phyloP scores from a whole-genome alignment of 2,113 vertebrate species.

The Siphamia tubifer region DNA sequence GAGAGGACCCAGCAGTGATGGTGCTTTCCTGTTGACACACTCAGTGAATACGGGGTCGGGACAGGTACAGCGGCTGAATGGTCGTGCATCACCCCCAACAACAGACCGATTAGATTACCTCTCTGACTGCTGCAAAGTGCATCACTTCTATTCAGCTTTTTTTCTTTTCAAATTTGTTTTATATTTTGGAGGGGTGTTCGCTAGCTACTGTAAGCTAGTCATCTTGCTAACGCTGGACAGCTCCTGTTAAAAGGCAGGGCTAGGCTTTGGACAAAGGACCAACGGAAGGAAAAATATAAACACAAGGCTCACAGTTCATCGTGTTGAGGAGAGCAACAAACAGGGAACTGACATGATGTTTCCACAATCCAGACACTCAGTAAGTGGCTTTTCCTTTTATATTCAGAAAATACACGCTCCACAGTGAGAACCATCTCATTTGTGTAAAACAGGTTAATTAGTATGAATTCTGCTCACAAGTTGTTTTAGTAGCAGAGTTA shows the following conservation, averaged over 20 bases:
- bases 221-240: conserved; percentile 69
- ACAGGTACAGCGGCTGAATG: conserved; percentile 18
- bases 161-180: background rate
- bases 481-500: conserved; percentile 1
- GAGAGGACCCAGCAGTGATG: conserved; percentile 12
- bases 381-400: conserved; percentile 59
- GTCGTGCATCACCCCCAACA: conserved; percentile 1
- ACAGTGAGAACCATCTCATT: background rate
- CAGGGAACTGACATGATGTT: conserved; percentile 86
- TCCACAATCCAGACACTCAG: conserved; percentile 87
- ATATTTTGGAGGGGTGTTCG: background rate
- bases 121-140: conserved; percentile 12
- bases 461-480: background rate
- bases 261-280: conserved; percentile 74
- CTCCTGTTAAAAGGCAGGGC: conserved; percentile 48
- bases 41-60: conserved; percentile 27
- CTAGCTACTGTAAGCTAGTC: conserved; percentile 54
- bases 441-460: background rate
- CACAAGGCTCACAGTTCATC: conserved; percentile 32
- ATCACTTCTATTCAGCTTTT: background rate
- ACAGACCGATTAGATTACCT: background rate
- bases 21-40: conserved; percentile 21
- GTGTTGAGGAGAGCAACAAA: conserved; percentile 61
- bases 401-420: background rate
- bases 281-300: conserved; percentile 42